Percentiles rank a stretch among this genome's conserved stretches.
Evolutionary conservation across 2,113 vertebrate species (phyloP).

Genomic region (Australoheros scitulus): DNA sequence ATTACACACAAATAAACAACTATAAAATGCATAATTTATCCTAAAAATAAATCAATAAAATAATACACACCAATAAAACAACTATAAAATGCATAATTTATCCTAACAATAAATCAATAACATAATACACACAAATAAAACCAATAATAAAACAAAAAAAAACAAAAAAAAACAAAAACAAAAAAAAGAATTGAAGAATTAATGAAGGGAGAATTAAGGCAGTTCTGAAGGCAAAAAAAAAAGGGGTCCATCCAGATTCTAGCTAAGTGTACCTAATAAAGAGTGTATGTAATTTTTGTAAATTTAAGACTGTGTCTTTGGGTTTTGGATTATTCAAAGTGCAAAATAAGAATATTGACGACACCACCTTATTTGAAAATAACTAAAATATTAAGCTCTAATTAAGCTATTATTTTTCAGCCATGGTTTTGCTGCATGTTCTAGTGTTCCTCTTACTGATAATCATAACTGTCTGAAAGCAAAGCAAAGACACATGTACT

Average conservation of each 20-base stretch:
- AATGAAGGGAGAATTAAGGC: neutral
- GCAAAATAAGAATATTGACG: neutral
- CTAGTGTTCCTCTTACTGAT: neutral
- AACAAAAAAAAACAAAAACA: no score
- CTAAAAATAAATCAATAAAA: no score
- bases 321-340: neutral
- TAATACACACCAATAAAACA: no score
- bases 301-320: neutral
- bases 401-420: neutral
- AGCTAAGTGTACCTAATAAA: no score
- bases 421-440: neutral
- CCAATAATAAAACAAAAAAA: no score
- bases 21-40: no score
- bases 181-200: no score
- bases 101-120: no score
- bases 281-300: neutral
- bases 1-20: no score
- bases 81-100: no score
- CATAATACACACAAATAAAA: no score
- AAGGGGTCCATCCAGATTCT: no score
- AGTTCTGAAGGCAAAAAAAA: neutral
- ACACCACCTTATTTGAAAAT: neutral
- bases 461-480: conserved; percentile 25
- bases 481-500: neutral
- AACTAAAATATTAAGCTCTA: neutral